phyloP scores from a whole-genome alignment of 2,113 vertebrate genomes.

The Callithrix jacchus region DNA sequence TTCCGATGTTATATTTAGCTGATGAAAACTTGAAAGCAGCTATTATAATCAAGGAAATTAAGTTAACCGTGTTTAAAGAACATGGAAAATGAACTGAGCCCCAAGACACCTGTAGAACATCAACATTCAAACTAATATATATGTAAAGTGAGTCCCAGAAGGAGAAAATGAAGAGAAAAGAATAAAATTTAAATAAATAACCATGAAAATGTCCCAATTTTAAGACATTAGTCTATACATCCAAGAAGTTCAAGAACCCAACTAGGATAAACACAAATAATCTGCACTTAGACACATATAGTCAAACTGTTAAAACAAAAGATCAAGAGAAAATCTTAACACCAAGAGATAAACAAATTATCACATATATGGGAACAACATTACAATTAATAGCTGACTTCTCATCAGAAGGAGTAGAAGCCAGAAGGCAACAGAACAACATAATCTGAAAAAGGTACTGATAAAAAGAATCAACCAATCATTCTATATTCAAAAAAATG shows the following conservation, averaged over 20 bases:
- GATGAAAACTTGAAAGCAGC: neutral
- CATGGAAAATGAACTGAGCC: neutral
- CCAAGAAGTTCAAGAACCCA: neutral
- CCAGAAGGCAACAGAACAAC: neutral
- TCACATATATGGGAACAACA: neutral
- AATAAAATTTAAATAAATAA: neutral
- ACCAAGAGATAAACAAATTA: neutral
- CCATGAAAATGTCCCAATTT: neutral
- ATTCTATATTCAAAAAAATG: neutral
- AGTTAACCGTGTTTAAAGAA: neutral
- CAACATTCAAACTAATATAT: neutral
- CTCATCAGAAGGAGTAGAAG: neutral
- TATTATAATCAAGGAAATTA: neutral
- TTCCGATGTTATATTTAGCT: neutral
- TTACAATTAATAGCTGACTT: neutral
- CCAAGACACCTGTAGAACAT: neutral
- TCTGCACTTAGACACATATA: neutral
- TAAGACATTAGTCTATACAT: neutral
- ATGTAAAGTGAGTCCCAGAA: neutral
- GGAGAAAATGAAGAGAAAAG: neutral
- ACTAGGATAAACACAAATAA: neutral
- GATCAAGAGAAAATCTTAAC: neutral
- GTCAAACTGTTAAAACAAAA: neutral
- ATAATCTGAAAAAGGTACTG: neutral
- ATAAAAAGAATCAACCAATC: neutral